A percentile compares a stretch with the other conserved stretches of the same genome.
Conservation (phyloP, 2,797 vertebrate genomes). For the Melanotaenia trifasciata region DNA sequence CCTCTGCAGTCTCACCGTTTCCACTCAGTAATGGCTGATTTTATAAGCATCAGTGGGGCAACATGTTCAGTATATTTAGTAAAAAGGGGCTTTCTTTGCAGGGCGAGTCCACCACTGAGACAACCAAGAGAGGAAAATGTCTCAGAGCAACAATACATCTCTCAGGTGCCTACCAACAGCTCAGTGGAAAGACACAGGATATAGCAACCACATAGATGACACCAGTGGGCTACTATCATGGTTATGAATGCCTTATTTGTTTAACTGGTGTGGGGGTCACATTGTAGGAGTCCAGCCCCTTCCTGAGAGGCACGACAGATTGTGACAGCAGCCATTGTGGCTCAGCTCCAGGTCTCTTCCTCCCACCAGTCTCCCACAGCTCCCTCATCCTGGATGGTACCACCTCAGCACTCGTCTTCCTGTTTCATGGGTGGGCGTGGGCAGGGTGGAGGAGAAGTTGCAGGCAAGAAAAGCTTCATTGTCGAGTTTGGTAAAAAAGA, state of each 20-base stretch:
- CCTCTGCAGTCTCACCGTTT: not conserved
- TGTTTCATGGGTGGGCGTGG: no score
- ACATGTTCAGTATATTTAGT: no score
- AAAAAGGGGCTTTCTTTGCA: conserved; percentile 14
- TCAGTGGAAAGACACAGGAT: conserved; percentile 25
- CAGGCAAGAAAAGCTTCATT: conserved; percentile 9
- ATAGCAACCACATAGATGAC: conserved; percentile 22
- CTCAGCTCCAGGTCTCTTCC: conserved; percentile 72
- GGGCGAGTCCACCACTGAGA: conserved; percentile 2
- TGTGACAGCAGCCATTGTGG: conserved; percentile 82
- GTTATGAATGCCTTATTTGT: conserved; percentile 75
- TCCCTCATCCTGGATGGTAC: conserved; percentile 46
- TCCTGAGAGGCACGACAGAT: conserved; percentile 72
- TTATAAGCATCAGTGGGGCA: not conserved
- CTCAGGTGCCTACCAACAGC: conserved; percentile 67
- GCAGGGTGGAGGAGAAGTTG: conserved; percentile 3
- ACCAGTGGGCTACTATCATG: conserved; percentile 31
- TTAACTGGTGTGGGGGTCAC: conserved; percentile 64
- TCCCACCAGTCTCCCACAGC: conserved; percentile 64
- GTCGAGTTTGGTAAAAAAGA: no score
- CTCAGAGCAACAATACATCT: conserved; percentile 38
- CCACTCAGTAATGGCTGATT: not conserved
- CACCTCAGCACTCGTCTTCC: conserved; percentile 57
- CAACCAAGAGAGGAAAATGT: not conserved
- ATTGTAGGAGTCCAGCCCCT: conserved; percentile 72